phyloP scores from a whole-genome alignment of 2,797 vertebrate genomes.

The Platalea minor region DNA sequence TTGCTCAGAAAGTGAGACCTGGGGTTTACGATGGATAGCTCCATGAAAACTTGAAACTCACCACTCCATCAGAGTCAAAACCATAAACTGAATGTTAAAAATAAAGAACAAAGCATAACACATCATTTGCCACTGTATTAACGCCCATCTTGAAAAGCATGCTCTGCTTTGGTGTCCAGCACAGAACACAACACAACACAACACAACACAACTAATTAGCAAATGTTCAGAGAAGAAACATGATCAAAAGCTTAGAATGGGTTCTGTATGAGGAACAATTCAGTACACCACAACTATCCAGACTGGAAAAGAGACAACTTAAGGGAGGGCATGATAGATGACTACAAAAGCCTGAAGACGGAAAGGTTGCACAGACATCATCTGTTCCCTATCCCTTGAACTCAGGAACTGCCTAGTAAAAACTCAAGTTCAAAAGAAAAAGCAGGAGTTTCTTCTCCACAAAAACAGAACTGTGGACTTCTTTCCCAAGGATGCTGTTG shows the following conservation, averaged over 20 bases:
- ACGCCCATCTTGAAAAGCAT: background rate
- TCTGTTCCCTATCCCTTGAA: background rate
- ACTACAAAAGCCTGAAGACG: background rate
- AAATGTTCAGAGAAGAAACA: background rate
- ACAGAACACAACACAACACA: background rate
- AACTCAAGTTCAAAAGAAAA: background rate
- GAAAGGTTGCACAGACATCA: background rate
- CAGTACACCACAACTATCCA: background rate
- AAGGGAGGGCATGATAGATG: background rate
- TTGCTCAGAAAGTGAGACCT: background rate
- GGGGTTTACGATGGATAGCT: background rate
- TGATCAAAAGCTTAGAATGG: background rate
- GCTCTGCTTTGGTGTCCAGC: background rate
- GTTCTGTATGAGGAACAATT: background rate
- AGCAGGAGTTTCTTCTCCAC: background rate
- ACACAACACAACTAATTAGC: background rate
- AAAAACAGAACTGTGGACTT: background rate
- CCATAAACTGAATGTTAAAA: background rate
- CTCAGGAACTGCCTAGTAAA: background rate
- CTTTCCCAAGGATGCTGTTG: background rate
- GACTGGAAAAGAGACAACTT: background rate
- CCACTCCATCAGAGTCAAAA: background rate
- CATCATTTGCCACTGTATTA: background rate
- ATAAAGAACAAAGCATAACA: background rate
- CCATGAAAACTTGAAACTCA: background rate